Evolutionary conservation across 2,113 vertebrate genomes (phyloP), one percentile per base, ranked within the genome.

Genomic region (Tragelaphus scriptus): DNA sequence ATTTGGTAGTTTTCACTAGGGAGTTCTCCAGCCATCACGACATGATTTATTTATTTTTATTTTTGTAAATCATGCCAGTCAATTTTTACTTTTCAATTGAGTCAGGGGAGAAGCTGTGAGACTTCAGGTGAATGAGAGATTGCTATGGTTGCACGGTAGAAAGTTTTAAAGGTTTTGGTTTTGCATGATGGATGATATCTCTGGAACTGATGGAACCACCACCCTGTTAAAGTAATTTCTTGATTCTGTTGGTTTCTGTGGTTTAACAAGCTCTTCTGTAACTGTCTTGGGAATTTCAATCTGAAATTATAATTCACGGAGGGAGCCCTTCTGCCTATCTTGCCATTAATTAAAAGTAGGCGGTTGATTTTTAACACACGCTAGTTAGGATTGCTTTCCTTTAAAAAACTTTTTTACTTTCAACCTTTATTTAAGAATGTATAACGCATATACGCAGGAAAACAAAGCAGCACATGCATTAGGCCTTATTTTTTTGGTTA

Each of bases 301-400:
- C 49, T 96, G 95, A 95, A 95, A 95, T 97, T 93, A 80, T 97
- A 87, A 94, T 94, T 98, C 71, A 87, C 84, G 56, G 61, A 87
- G 91, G 71, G 79, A 97, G 47, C 15, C 3, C 84, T 95, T 84
- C 86, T 53, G 49, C 93, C 80, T 36, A 47, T 95, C 77, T 94
- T 89, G 47, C 93, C 30, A 81, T 97, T 97, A 96, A 97, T 97
- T 98, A 96, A 96, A 97, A 94, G n/a, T 32, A 94, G 88, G 55
- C 1, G 0, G 71, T 90, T 93, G 71, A 49, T 85, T 68, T 85
- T 91, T 53, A 91, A 85, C 1, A 71, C 19, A 77, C 2, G 19
- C 25, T 65, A 79, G 55, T 91, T 92, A 90, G 53, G 21, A 65
- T 55, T 47, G 10, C 61, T 14, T 88, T 49, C 21, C 15, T 85